These are phyloP conservation scores for Oscheius sp. DNA, from an alignment of 1,140 invertebrate genomes.

Conservation along the genomic window DNA sequence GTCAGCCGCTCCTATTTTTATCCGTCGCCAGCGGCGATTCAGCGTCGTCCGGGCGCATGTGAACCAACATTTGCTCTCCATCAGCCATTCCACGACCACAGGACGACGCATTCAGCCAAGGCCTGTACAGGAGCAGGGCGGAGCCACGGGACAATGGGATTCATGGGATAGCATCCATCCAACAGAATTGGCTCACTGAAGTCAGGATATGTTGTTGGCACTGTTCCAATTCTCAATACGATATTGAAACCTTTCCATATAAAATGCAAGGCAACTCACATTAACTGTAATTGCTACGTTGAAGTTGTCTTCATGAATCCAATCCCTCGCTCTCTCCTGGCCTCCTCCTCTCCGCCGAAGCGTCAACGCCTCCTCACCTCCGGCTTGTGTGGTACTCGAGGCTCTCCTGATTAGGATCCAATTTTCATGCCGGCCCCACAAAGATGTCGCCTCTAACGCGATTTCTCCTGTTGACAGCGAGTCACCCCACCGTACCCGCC, in stretches of 20 bases:
- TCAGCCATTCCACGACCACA: background rate
- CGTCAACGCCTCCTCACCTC: too few species aligned
- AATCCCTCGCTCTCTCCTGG: too few species aligned
- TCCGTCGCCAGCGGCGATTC: background rate
- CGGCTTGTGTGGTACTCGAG: too few species aligned
- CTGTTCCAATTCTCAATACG: too few species aligned
- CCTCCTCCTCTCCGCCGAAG: too few species aligned
- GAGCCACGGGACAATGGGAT: background rate
- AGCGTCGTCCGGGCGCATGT: background rate
- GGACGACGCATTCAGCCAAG: background rate
- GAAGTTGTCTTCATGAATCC: too few species aligned
- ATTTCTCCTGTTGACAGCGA: background rate
- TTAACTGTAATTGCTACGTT: too few species aligned
- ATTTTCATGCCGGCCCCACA: background rate
- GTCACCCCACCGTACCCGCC: background rate
- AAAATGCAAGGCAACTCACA: too few species aligned
- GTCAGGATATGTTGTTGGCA: too few species aligned
- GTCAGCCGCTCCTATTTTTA: conserved; percentile 8
- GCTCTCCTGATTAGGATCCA: background rate
- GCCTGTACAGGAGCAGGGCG: background rate
- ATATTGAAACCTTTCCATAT: too few species aligned
- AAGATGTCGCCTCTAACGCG: background rate
- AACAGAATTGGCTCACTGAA: too few species aligned
- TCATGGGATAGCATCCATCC: too few species aligned
- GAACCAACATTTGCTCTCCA: conserved; percentile 10